A percentile compares a stretch with the other conserved stretches of the same genome.
Conservation (phyloP, 2,113 vertebrate genomes). For the Trochalopteron elliotii region DNA sequence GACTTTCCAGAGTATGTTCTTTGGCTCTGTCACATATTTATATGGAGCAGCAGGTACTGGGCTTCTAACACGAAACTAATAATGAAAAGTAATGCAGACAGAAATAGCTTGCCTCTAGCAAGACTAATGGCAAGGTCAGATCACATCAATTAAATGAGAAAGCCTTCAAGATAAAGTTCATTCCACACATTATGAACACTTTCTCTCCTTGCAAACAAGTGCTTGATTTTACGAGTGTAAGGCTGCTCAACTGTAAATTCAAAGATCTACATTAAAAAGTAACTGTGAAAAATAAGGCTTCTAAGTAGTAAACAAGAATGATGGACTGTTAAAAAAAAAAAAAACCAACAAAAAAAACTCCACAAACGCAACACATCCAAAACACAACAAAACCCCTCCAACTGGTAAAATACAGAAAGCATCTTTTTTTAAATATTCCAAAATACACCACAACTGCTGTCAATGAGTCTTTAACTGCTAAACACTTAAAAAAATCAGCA, state of each 20-base stretch:
- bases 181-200: neutral
- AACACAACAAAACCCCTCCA: neutral
- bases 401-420: neutral
- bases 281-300: neutral
- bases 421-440: neutral
- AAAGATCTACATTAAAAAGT: neutral
- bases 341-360: too few species aligned
- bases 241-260: neutral
- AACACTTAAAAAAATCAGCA: neutral
- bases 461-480: neutral
- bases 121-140: conserved; percentile 66
- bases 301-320: neutral
- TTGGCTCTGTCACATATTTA: conserved; percentile 43
- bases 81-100: conserved; percentile 54
- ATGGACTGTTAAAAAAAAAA: neutral
- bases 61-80: conserved; percentile 26
- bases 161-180: conserved; percentile 36
- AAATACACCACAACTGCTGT: neutral
- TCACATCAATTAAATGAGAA: conserved; percentile 64
- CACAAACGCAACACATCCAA: neutral
- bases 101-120: conserved; percentile 64
- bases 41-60: conserved; percentile 30
- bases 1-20: conserved; percentile 9
- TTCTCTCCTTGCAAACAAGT: neutral
- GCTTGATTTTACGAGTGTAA: neutral